A percentile compares a stretch with the other conserved stretches of the same genome.
phyloP scores from a whole-genome alignment of 92 coral and sea anemone genomes.

The Montipora capitata region DNA sequence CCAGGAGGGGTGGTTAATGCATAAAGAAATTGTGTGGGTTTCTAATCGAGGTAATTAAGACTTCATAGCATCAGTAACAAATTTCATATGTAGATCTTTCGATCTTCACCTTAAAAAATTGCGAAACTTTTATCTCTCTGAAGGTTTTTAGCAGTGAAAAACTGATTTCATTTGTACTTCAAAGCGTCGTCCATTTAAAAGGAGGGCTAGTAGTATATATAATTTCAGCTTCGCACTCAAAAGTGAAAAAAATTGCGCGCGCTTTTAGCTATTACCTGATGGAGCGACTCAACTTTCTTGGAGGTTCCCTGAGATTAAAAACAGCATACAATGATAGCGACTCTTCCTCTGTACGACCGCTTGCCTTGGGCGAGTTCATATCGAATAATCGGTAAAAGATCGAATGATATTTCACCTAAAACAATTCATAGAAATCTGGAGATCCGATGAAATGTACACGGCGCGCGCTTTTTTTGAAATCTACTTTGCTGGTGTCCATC shows the following conservation, averaged over 20 bases:
- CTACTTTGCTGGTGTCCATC: background rate
- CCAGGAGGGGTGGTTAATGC: no score
- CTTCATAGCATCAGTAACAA: no score
- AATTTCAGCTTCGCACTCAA: background rate
- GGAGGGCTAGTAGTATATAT: no score
- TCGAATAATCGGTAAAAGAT: slow-evolving; percentile 74
- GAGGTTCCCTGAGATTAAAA: slow-evolving; percentile 77
- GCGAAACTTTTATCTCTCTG: background rate
- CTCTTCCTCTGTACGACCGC: slow-evolving; percentile 18
- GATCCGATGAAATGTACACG: background rate
- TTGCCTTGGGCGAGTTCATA: slow-evolving; percentile 67
- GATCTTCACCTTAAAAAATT: no score
- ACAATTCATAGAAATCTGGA: slow-evolving; percentile 15
- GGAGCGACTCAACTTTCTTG: slow-evolving; percentile 52
- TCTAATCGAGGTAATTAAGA: no score
- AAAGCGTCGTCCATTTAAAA: no score
- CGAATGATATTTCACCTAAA: slow-evolving; percentile 33
- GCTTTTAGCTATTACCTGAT: background rate
- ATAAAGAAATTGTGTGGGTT: no score
- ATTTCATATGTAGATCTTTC: no score
- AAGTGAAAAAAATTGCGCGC: background rate
- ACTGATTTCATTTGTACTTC: background rate
- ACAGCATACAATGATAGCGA: slow-evolving; percentile 77
- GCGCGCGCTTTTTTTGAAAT: slow-evolving; percentile 34
- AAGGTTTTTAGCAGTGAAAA: background rate